Conservation (phyloP, 1,140 invertebrate genomes). For the Drosophila parvula region DNA sequence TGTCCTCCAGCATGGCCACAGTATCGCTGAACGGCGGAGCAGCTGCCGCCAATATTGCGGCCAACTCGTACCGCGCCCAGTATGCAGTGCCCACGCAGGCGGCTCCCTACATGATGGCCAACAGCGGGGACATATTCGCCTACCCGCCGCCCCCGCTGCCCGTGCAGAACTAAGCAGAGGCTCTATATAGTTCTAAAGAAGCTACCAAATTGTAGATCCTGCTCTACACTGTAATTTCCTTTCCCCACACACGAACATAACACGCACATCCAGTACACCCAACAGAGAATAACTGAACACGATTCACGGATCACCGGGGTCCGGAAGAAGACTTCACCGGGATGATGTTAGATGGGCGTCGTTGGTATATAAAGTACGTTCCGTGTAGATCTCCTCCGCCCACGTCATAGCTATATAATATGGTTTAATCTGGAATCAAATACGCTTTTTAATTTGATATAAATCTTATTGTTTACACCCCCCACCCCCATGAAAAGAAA, state of each 20-base stretch:
- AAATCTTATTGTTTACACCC: constrained; percentile 41
- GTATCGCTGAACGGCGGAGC: constrained; percentile 67
- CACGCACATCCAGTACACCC: constrained; percentile 29
- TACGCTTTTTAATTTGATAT: constrained; percentile 71
- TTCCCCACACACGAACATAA: constrained; percentile 42
- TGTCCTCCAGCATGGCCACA: constrained; percentile 72
- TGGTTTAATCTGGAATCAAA: constrained; percentile 80
- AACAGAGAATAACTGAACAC: constrained; percentile 22
- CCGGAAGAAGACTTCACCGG: constrained; percentile 12
- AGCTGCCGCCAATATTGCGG: constrained; percentile 21
- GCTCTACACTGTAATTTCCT: constrained; percentile 68
- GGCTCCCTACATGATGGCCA: constrained; percentile 72
- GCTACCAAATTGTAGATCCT: constrained; percentile 58
- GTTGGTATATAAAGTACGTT: constrained; percentile 40
- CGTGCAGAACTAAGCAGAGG: constrained; percentile 77
- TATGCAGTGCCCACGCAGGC: constrained; percentile 66
- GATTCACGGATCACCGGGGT: constrained; percentile 14
- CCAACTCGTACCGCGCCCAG: constrained; percentile 51
- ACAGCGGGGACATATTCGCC: constrained; percentile 62
- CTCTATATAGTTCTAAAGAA: constrained; percentile 41
- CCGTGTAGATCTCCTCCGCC: constrained; percentile 76
- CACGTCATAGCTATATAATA: constrained; percentile 74
- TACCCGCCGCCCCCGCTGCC: constrained; percentile 81
- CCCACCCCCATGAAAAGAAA: not conserved
- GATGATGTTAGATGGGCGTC: constrained; percentile 40